Percentiles rank a stretch among this genome's conserved stretches.
phyloP scores from a whole-genome alignment of 1,140 invertebrate species.

The Musca domestica region DNA sequence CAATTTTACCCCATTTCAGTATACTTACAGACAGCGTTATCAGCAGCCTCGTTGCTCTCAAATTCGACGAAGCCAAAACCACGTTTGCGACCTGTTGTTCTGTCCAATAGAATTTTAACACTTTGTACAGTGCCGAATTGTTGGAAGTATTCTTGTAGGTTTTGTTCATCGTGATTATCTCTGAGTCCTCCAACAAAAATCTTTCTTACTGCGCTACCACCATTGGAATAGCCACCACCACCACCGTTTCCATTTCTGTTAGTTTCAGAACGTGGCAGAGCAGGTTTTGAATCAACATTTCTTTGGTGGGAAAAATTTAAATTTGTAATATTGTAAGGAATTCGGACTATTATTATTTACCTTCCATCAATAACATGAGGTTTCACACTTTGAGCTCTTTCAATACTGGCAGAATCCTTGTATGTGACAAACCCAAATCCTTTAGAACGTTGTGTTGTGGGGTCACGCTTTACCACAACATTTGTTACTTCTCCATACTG shows the following conservation, averaged over 20 bases:
- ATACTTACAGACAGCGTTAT: constrained; percentile 62
- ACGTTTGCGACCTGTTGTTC: constrained; percentile 84
- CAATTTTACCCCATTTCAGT: not conserved
- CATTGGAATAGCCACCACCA: too few relatives aligned
- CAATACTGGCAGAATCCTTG: too few relatives aligned
- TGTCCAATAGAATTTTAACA: constrained; percentile 86
- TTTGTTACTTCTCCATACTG: constrained; percentile 51
- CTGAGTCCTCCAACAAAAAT: constrained; percentile 58
- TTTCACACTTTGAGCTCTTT: too few relatives aligned
- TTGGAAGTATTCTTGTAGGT: constrained; percentile 80
- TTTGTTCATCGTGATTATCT: constrained; percentile 83
- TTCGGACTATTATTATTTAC: not conserved
- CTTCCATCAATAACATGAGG: too few relatives aligned
- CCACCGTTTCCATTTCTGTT: constrained; percentile 52
- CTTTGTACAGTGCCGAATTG: constrained; percentile 78
- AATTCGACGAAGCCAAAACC: constrained; percentile 95
- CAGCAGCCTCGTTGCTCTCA: constrained; percentile 91
- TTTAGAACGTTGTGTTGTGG: too few relatives aligned
- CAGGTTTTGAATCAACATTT: constrained; percentile 93
- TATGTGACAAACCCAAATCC: too few relatives aligned
- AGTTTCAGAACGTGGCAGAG: constrained; percentile 90
- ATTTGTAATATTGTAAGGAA: not conserved
- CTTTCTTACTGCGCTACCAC: too few relatives aligned
- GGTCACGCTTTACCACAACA: too few relatives aligned
- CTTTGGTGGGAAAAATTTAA: constrained; percentile 51